These are phyloP conservation scores for Maniola hyperantus DNA, from an alignment of 2,888 invertebrate species.

Conservation along the genomic window DNA sequence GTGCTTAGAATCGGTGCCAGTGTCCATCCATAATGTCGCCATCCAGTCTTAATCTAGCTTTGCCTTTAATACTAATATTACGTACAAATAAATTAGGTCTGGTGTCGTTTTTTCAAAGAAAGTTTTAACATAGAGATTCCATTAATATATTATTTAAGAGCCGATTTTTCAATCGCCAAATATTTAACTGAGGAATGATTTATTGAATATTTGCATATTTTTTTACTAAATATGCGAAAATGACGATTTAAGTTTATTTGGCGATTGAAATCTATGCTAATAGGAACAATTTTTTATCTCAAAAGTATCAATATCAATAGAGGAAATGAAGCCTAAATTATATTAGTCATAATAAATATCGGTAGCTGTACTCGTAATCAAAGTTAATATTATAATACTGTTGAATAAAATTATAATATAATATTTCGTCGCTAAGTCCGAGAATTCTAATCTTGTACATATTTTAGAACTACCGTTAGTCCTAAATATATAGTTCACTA, in stretches of 20 bases:
- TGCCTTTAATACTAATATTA: not conserved
- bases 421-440: slow-evolving; percentile 29
- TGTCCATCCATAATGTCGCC: not conserved
- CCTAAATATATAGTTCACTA: not conserved
- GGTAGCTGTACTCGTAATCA: slow-evolving; percentile 26
- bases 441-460: slow-evolving; percentile 31
- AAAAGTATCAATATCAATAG: slow-evolving; percentile 8
- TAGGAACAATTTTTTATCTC: slow-evolving; percentile 8
- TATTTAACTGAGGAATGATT: no score
- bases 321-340: slow-evolving; percentile 24
- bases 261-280: not conserved
- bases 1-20: no score
- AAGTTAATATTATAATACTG: slow-evolving; percentile 13
- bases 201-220: no score
- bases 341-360: slow-evolving; percentile 21
- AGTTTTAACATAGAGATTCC: slow-evolving; percentile 10
- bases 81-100: slow-evolving; percentile 20
- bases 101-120: slow-evolving; percentile 6
- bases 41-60: not conserved
- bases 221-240: no score
- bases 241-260: no score
- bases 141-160: not conserved
- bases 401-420: slow-evolving; percentile 25
- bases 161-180: no score
- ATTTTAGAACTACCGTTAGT: slow-evolving; percentile 15